Conservation (phyloP, 2,113 vertebrate species). For the Cryptotis parvus region DNA sequence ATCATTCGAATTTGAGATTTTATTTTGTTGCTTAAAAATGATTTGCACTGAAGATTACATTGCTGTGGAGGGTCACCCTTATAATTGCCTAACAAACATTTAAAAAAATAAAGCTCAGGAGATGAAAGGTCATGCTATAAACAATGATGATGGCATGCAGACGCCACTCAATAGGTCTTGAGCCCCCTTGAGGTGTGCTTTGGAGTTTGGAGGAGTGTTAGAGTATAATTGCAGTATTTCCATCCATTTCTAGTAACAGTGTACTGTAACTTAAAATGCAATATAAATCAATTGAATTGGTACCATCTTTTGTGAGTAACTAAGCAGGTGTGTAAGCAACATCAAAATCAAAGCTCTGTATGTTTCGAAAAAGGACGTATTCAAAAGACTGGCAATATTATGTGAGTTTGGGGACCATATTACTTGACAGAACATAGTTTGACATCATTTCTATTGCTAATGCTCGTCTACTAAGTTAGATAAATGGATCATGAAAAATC, state of each 20-base stretch:
- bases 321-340: background rate
- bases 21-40: constrained; percentile 13
- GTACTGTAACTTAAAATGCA: background rate
- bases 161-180: background rate
- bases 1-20: background rate
- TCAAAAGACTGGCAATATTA: background rate
- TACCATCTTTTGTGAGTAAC: background rate
- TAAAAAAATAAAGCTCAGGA: background rate
- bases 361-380: background rate
- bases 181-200: background rate
- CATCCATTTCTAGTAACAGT: background rate
- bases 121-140: background rate
- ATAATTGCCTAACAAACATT: background rate
- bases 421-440: background rate
- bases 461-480: background rate
- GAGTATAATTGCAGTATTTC: background rate
- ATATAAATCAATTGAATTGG: background rate
- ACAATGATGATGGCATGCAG: background rate
- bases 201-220: background rate
- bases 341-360: background rate
- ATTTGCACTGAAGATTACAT: background rate
- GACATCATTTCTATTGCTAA: background rate
- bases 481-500: too few relatives aligned
- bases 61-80: background rate
- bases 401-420: background rate